Base-by-base conservation (phyloP, 2,113 vertebrate species). In the Petromus typicus region DNA sequence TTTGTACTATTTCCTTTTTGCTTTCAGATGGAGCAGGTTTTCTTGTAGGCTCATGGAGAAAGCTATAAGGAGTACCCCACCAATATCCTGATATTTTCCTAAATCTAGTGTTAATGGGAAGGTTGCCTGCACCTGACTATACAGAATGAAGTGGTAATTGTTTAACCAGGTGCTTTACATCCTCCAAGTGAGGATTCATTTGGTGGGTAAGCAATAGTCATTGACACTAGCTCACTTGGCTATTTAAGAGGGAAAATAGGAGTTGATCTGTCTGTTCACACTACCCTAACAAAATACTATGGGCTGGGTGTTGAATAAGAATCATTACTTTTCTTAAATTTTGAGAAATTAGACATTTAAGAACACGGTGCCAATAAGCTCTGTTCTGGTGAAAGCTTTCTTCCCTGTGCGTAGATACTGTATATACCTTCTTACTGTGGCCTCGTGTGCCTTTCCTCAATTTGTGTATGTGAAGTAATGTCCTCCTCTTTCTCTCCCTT, bases 171-270 rank as follows among this genome's bases (percentile, higher is more conserved):
- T 80, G 27, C 64, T 87, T 79, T 63, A 22, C 37, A 61, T 82
- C 80, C 63, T 90, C 30, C 45, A 93, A 96, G 57, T 80, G 73
- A 89, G 57, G 32, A 94, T 51, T 93, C 87, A 94, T 10, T 95
- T 95, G 43, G 9, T 79, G 89, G 83, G 43, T 34, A 88, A 93
- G 30, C 40, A 90, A 88, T 27, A 95, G 64, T 84, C 6, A 54
- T 20, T 54, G 71, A 87, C 34, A 17, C 34, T 69, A 10, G 12
- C 71, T 79, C 45, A 78, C n/a, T 64, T 71, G 7, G 12, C 80
- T 79, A 40, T 78, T 69, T 63, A 80, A 59, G 17, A 64, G 8
- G 64, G 67, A 91, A 93, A 83, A 75, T 64, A 12, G 14, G 79
- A 84, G 79, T 92, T n/a, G 88, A 48, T 93, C 66, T 78, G 18